These are phyloP conservation scores for Lymantria dispar DNA, from an alignment of 2,888 invertebrate genomes.

Conservation along the genomic window DNA sequence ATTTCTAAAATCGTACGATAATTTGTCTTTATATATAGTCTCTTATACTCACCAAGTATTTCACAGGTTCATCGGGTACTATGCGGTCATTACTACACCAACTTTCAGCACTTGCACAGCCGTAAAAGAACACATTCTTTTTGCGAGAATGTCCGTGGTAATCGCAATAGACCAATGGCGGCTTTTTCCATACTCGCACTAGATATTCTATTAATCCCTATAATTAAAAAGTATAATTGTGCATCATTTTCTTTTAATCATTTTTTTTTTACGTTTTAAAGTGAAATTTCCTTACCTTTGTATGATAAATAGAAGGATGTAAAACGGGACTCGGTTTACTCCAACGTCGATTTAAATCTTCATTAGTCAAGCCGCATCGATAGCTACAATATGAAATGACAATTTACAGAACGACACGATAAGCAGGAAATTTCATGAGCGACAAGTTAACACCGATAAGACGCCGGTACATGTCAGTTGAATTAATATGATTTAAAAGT, in stretches of 20 bases:
- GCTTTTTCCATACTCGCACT: constrained; percentile 81
- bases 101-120: constrained; percentile 87
- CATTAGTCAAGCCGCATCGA: constrained; percentile 91
- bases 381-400: constrained; percentile 84
- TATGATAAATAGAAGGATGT: constrained; percentile 92
- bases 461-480: too few relatives aligned
- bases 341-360: constrained; percentile 94
- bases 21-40: too few relatives aligned
- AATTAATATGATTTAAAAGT: too few relatives aligned
- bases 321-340: constrained; percentile 87
- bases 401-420: constrained; percentile 49
- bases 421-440: constrained; percentile 57
- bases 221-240: constrained; percentile 5
- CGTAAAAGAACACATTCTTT: constrained; percentile 93
- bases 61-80: constrained; percentile 80
- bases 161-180: constrained; percentile 87
- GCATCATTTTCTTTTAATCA: background rate
- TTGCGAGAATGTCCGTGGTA: constrained; percentile 92
- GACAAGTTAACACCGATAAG: constrained; percentile 48
- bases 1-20: too few relatives aligned
- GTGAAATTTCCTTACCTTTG: constrained; percentile 82
- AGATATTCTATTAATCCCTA: constrained; percentile 85
- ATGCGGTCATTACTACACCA: constrained; percentile 85
- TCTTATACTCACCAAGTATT: constrained; percentile 80
- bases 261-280: background rate